Percentiles rank a stretch among this genome's conserved stretches.
Conservation (phyloP, 2,113 vertebrate genomes). For the Phalacrocorax carbo region DNA sequence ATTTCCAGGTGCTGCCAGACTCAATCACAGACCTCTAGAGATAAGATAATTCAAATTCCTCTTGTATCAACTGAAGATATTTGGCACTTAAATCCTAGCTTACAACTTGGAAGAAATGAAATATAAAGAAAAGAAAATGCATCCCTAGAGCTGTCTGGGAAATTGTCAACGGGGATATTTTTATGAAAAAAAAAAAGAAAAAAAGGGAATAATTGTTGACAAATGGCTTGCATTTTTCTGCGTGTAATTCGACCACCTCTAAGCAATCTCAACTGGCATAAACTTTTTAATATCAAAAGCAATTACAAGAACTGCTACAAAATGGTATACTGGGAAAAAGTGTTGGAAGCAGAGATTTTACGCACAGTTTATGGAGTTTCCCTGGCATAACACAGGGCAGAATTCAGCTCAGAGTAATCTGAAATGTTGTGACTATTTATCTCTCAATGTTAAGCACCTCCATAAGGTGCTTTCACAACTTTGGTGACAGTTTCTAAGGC, state of each 20-base stretch:
- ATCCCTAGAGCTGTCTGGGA: background rate
- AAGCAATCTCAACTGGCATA: background rate
- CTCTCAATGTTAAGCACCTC: background rate
- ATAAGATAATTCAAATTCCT: conserved; percentile 7
- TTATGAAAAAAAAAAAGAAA: background rate
- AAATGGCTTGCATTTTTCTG: background rate
- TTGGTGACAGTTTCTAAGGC: background rate
- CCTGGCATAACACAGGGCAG: background rate
- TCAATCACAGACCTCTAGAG: background rate
- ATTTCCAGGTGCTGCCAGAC: conserved; percentile 1
- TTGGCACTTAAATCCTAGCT: conserved; percentile 14
- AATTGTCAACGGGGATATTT: background rate
- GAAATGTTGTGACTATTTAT: background rate
- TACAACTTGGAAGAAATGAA: background rate
- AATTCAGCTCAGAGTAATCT: background rate
- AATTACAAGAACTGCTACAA: background rate
- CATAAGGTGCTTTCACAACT: background rate
- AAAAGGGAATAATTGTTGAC: background rate
- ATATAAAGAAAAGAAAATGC: background rate
- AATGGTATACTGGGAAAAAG: background rate
- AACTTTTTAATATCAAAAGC: background rate
- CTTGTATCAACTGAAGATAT: background rate
- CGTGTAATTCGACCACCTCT: background rate
- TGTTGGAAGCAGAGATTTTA: background rate
- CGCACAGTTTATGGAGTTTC: background rate